Conservation (phyloP, 2,113 vertebrate species). For the Ploceus nigricollis region DNA sequence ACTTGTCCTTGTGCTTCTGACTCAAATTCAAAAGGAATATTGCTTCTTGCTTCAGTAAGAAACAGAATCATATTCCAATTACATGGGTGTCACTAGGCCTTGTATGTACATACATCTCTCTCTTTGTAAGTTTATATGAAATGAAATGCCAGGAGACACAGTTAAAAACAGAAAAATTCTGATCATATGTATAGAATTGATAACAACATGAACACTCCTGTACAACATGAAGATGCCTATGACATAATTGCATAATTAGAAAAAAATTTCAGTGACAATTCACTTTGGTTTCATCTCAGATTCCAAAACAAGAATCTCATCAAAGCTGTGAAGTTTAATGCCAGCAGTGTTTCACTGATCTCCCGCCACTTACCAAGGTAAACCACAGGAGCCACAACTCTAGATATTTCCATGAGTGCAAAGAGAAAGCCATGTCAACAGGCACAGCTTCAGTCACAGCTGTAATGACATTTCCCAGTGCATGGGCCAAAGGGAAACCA, state of each 20-base stretch:
- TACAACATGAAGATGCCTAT: neutral
- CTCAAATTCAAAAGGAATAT: neutral
- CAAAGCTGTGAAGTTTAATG: neutral
- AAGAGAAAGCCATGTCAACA: neutral
- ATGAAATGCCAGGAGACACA: neutral
- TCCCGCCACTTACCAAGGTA: neutral
- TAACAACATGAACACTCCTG: neutral
- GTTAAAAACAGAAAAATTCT: neutral
- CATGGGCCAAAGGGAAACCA: neutral
- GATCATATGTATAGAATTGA: neutral
- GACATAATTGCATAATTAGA: neutral
- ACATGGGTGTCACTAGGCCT: neutral
- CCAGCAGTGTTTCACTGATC: neutral
- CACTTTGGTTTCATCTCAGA: neutral
- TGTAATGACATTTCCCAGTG: neutral
- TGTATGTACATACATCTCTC: neutral
- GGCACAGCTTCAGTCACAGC: neutral
- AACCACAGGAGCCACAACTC: neutral
- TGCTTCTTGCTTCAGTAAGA: neutral
- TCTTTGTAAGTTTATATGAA: neutral
- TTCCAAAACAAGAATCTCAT: neutral
- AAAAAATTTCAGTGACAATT: neutral
- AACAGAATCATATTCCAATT: neutral
- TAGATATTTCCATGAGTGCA: neutral
- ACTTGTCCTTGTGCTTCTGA: neutral